Evolutionary conservation across 2,888 invertebrate species (phyloP).

Genomic region (Erynnis tages): DNA sequence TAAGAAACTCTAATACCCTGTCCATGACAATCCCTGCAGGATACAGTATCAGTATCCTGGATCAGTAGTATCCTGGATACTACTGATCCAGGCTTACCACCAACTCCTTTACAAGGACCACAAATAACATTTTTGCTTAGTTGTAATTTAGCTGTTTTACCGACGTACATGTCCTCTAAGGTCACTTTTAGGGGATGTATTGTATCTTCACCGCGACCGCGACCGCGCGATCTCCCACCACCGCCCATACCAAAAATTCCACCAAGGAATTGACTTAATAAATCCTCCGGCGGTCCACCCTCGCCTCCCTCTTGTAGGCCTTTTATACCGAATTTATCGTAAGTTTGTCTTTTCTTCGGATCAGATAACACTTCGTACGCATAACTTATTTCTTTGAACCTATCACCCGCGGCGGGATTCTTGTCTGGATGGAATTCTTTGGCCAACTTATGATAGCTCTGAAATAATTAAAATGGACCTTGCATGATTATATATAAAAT

Average conservation of each 20-base stretch:
- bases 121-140: conserved; percentile 92
- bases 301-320: conserved; percentile 91
- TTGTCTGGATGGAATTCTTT: conserved; percentile 97
- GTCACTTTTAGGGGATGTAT: conserved; percentile 92
- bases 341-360: conserved; percentile 91
- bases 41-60: no score
- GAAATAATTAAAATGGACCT: conserved; percentile 33
- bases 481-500: conserved; percentile 33
- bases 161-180: conserved; percentile 95
- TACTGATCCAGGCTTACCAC: conserved; percentile 86
- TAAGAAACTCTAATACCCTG: conserved; percentile 88
- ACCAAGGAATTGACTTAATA: conserved; percentile 84
- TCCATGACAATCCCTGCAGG: conserved; percentile 89
- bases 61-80: no score
- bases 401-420: conserved; percentile 94
- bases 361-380: conserved; percentile 97
- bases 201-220: conserved; percentile 92
- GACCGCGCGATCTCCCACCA: conserved; percentile 53
- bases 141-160: conserved; percentile 91
- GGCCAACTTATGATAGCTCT: conserved; percentile 95
- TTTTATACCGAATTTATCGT: conserved; percentile 93
- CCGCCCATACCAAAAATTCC: conserved; percentile 80
- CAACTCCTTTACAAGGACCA: conserved; percentile 88
- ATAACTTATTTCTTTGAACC: conserved; percentile 97
- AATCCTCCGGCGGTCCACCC: conserved; percentile 83